Evolutionary conservation across 2,888 invertebrate species (phyloP), one percentile per base, ranked within the genome.

Genomic region (Chloromyia formosa): DNA sequence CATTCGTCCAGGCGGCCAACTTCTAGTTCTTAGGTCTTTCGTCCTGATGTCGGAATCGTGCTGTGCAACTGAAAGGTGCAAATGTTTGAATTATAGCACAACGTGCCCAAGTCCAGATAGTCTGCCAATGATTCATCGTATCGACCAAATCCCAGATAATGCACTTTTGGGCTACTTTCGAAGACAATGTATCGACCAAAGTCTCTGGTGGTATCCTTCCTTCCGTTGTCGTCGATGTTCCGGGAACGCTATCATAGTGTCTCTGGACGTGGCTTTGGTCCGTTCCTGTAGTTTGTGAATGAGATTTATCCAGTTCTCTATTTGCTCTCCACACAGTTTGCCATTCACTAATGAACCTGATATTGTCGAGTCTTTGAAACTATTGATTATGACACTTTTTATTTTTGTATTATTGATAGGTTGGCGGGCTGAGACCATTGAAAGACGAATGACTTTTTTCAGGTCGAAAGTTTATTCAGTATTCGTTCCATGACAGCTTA

Each of bases 91-190:
- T 40, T 71, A 58, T 56, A 40, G 71, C 42, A 18, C 18, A 18
- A 40, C 9, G 49, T 35, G 42, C 7, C 35, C 1, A n/a, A 49
- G 56, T 18, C 9, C 16, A 22, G 53, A 66, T 42, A 14, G 40
- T 45, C 23, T 22, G 71, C 56, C 71, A 71, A 56, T 56, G 58
- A 71, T 56, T 71, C 71, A 71, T 58, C 20, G 66, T 66, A 66
- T 56, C 56, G 58, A 71, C 71, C 71, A 58, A 71, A 56, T 71
- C 71, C 71, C 18, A 58, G 40, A 71, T 71, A 71, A 69, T 71
- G 16, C 18, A 53, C 56, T 71, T 42, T 71, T 71, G 58, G 71
- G 71, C 71, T 71, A 71, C 71, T 71, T 58, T 20, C 56, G 14
- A 42, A 71, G 56, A 40, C 40, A 27, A 14, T 69, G 54, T 53